Evolutionary conservation across 2,113 vertebrate species (phyloP).

Genomic region (Hypocryptadius cinnamomeus): DNA sequence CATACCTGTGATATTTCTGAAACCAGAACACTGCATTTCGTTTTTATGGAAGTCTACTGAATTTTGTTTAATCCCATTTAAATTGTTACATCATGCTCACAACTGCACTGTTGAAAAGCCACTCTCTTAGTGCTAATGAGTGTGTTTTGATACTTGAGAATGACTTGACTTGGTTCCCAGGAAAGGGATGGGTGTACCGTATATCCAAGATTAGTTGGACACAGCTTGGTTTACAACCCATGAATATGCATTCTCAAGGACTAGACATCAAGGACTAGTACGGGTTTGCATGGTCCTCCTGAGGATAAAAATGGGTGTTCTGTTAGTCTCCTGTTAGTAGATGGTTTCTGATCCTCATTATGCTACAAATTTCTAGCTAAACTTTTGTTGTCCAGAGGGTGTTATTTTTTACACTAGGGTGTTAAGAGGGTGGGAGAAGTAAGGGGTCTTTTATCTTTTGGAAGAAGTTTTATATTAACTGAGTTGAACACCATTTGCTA

Average conservation of each 20-base stretch:
- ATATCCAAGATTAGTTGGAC: background rate
- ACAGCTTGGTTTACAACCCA: background rate
- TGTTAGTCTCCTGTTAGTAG: background rate
- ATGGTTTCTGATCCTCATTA: background rate
- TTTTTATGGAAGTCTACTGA: background rate
- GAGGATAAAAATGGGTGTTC: background rate
- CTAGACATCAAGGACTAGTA: background rate
- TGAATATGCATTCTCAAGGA: background rate
- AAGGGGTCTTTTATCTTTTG: background rate
- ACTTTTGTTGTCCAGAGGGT: background rate
- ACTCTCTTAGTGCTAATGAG: background rate
- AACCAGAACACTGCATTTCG: background rate
- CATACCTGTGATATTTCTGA: background rate
- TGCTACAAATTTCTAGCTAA: background rate
- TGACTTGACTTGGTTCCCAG: background rate
- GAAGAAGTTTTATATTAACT: background rate
- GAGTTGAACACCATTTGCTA: background rate
- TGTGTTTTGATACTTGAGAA: background rate
- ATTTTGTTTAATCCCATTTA: background rate
- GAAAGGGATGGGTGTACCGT: accelerated
- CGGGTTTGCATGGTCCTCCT: background rate
- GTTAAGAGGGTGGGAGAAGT: background rate
- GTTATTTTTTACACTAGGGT: background rate
- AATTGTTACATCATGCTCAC: background rate
- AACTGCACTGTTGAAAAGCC: background rate